Percentiles rank a stretch among this genome's conserved stretches.
Evolutionary conservation across 2,113 vertebrate species (phyloP).

Genomic region (Oenanthe melanoleuca): DNA sequence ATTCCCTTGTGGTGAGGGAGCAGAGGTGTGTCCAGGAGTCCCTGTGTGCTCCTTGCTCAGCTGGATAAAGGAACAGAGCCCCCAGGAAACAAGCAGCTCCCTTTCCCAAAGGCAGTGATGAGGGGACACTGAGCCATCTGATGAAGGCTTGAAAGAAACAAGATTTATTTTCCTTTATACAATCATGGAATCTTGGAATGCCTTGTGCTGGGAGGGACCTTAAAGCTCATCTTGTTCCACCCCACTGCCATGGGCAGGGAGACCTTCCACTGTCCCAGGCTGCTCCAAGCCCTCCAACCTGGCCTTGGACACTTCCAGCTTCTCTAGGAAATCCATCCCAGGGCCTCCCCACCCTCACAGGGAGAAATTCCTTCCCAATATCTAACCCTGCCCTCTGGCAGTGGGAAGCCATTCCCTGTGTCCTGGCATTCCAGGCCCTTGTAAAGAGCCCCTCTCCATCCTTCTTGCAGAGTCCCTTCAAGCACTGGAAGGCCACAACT

Average conservation of each 20-base stretch:
- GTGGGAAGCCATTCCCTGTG: not conserved
- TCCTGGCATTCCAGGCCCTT: not conserved
- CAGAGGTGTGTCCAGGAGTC: not conserved
- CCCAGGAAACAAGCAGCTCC: not conserved
- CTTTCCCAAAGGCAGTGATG: not conserved
- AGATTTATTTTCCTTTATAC: not conserved
- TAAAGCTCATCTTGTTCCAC: not conserved
- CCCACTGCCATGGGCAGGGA: not conserved
- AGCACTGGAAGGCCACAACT: not conserved
- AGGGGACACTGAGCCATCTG: not conserved
- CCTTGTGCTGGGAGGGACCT: not conserved
- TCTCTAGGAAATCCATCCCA: not conserved
- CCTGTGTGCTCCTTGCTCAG: not conserved
- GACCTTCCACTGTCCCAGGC: fast-evolving
- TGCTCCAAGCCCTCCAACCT: not conserved
- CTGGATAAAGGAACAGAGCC: not conserved
- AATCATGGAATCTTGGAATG: not conserved
- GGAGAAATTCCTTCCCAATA: not conserved
- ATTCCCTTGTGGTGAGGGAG: not conserved
- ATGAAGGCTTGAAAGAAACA: not conserved
- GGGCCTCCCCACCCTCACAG: not conserved
- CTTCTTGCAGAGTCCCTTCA: not conserved
- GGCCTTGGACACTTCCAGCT: not conserved
- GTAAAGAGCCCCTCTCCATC: not conserved
- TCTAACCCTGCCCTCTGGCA: not conserved